phyloP scores from a whole-genome alignment of 2,113 vertebrate species.

The Cynopterus brachyotis region DNA sequence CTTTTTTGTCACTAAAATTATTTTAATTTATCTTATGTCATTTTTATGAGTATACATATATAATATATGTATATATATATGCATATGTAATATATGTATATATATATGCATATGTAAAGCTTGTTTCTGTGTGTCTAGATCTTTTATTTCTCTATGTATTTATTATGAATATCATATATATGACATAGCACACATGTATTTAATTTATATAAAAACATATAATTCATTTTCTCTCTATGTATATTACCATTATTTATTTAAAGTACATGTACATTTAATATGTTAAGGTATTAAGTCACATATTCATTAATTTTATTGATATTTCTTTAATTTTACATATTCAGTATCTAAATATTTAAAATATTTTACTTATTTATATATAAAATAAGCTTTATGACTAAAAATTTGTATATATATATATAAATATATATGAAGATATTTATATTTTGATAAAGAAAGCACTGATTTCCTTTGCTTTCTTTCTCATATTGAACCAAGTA shows the following conservation, averaged over 20 bases:
- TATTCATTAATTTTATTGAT: background rate
- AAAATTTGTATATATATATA: background rate
- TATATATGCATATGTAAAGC: background rate
- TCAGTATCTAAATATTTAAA: background rate
- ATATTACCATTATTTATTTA: background rate
- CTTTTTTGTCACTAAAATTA: background rate
- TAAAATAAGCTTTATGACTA: background rate
- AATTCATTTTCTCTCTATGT: background rate
- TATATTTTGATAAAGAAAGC: background rate
- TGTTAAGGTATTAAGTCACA: background rate
- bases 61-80: background rate
- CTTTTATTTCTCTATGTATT: background rate
- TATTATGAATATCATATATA: background rate
- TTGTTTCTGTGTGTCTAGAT: background rate
- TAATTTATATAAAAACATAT: background rate
- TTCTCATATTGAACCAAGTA: background rate
- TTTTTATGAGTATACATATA: background rate
- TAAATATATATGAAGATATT: background rate
- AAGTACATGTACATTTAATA: background rate
- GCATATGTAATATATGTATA: background rate
- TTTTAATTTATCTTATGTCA: background rate
- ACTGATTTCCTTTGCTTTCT: background rate
- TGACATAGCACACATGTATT: background rate
- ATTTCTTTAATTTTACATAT: background rate
- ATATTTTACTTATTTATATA: background rate